These are phyloP conservation scores for Gobius niger DNA, from an alignment of 2,113 vertebrate genomes.

Conservation along the genomic window DNA sequence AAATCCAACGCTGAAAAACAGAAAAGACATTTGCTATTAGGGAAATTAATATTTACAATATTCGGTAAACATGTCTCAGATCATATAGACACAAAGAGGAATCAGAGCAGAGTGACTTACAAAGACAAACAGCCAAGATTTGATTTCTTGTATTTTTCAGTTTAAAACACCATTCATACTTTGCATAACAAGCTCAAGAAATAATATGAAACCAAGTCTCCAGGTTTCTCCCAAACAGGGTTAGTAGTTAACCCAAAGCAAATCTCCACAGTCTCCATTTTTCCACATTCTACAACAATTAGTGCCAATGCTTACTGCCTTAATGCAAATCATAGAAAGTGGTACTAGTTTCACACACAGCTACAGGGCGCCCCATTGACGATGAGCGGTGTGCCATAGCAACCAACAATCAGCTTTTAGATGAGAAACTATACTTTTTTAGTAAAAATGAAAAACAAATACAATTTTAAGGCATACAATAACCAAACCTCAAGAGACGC, in stretches of 20 bases:
- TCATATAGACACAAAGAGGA: constrained; percentile 22
- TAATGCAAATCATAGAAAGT: constrained; percentile 83
- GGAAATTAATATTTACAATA: constrained; percentile 45
- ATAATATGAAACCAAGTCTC: constrained; percentile 56
- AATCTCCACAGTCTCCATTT: constrained; percentile 57
- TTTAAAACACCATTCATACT: constrained; percentile 42
- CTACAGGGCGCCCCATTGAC: constrained; percentile 62
- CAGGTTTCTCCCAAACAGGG: constrained; percentile 53
- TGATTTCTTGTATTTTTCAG: constrained; percentile 41
- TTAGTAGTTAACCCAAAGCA: constrained; percentile 61
- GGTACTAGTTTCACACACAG: constrained; percentile 73
- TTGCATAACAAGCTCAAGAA: constrained; percentile 63
- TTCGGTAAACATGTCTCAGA: constrained; percentile 23
- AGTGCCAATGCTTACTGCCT: constrained; percentile 97
- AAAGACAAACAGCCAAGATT: constrained; percentile 48
- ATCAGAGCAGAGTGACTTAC: constrained; percentile 41
- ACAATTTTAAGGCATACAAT: constrained; percentile 68
- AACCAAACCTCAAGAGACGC: constrained; percentile 70
- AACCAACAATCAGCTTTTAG: constrained; percentile 79
- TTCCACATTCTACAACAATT: constrained; percentile 72
- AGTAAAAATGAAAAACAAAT: constrained; percentile 59
- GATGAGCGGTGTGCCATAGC: constrained; percentile 73
- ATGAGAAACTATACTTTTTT: constrained; percentile 72
- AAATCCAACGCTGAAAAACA: constrained; percentile 55
- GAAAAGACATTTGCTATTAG: constrained; percentile 59